Base-by-base conservation (phyloP, 2,113 vertebrate genomes). In the Athene noctua region DNA sequence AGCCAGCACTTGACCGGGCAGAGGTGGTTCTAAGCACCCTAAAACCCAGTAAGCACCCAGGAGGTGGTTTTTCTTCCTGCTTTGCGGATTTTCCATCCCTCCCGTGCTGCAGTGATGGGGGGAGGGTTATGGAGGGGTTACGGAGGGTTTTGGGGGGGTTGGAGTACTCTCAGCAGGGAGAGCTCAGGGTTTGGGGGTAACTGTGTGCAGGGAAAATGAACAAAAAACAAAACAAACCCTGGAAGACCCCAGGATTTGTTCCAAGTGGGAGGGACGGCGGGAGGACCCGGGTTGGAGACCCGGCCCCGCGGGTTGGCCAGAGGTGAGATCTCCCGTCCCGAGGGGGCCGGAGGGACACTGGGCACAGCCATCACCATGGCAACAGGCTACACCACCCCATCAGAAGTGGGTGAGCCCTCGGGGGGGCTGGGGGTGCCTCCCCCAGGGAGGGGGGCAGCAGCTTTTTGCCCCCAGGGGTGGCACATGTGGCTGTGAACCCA, bases 1-100 rank as follows among this genome's bases (percentile, higher is more conserved):
- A 22, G 13, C 42, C 19, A 9, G 7, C 5, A 5, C 40, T 18
- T 2, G 29, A 9, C 6, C 1, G 5, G 3, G 7, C 6, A 14
- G 36, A 42, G 23, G 9, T 30, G 36, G 6, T 42, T 85, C 42
- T 46, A 4, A 8, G 12, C 27, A 30, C 26, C 59, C 66, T 12
- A 7, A 59, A 36, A 25, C 54, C 13, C 8, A 46, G 17, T 46
- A 8, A 46, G 44, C 44, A 46, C 44, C 44, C 44, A 46, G 44
- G 44, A 46, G 44, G 44, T 46, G 44, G 17, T 46, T 46, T 46
- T 42, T 44, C 17, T 46, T 46, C 44, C 44, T 46, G 44, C 44
- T 17, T 46, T 8, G 44, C 16, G 16, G 44, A 46, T 46, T 46
- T 46, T 46, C 44, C 44, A 46, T 46, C 44, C 4, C 17, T 46